These are phyloP conservation scores for Halictus ligatus DNA, from an alignment of 2,888 invertebrate species.

Conservation along the genomic window DNA sequence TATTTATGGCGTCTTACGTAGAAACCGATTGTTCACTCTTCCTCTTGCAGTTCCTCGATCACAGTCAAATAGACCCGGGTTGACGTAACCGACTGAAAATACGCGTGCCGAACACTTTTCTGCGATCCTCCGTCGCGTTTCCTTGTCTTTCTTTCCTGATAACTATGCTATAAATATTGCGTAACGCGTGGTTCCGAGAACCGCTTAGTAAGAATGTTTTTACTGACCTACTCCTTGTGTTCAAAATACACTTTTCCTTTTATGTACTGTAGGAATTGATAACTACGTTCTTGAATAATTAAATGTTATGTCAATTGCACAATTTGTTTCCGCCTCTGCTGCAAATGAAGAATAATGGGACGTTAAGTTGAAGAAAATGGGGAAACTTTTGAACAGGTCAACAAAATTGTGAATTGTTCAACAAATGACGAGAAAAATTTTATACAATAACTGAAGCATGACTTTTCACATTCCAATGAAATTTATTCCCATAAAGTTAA, in stretches of 20 bases:
- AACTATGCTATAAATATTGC: background rate
- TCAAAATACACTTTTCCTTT: background rate
- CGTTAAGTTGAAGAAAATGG: too few species aligned
- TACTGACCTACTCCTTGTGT: background rate
- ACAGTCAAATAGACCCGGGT: conserved; percentile 8
- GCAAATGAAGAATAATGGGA: too few species aligned
- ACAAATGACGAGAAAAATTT: background rate
- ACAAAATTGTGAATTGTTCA: background rate
- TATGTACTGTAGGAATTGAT: background rate
- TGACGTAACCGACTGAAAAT: conserved; percentile 33
- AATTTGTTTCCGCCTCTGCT: background rate
- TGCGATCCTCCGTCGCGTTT: background rate
- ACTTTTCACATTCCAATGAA: background rate
- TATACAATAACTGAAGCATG: background rate
- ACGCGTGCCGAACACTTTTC: background rate
- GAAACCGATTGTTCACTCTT: conserved; percentile 48
- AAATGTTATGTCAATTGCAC: background rate
- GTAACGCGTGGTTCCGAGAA: background rate
- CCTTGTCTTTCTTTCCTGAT: background rate
- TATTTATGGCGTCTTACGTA: conserved; percentile 56
- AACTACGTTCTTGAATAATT: background rate
- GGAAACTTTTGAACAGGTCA: too few species aligned
- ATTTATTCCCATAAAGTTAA: background rate
- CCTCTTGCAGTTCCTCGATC: conserved; percentile 32
- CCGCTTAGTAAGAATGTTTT: background rate